Conservation (phyloP, 2,797 vertebrate genomes). For the Micrastur ruficollis region DNA sequence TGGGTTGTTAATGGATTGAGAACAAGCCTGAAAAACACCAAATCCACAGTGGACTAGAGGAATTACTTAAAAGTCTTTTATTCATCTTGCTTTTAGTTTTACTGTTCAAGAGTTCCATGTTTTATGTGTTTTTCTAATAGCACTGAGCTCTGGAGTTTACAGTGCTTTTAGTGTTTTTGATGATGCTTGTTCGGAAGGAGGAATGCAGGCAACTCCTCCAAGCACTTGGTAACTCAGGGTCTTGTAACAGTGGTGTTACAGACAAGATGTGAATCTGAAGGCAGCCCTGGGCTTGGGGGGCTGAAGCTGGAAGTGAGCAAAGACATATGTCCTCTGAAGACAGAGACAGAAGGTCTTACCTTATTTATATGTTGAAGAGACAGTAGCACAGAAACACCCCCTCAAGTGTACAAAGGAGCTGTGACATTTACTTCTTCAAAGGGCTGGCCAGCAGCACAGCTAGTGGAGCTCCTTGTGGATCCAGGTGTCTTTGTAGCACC, state of each 20-base stretch:
- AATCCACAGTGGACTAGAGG: neutral
- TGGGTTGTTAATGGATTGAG: neutral
- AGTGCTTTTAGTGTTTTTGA: neutral
- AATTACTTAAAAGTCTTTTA: neutral
- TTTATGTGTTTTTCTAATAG: neutral
- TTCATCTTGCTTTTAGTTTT: neutral
- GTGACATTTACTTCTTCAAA: neutral
- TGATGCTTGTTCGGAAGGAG: fast-evolving
- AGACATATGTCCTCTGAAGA: neutral
- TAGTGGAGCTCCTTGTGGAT: neutral
- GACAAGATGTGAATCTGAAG: neutral
- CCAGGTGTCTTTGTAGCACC: neutral
- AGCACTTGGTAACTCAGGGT: neutral
- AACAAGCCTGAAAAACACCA: neutral
- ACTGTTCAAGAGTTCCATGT: neutral
- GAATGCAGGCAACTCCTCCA: neutral
- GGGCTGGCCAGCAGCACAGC: neutral
- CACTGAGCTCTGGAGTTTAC: neutral
- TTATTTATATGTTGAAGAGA: neutral
- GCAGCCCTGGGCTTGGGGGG: neutral
- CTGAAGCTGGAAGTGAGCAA: neutral
- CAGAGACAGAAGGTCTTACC: neutral
- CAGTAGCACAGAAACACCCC: neutral
- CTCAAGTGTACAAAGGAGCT: neutral
- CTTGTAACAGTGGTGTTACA: neutral